Percentiles rank a stretch among this genome's conserved stretches.
phyloP scores from a whole-genome alignment of 2,888 invertebrate genomes.

The Dryococelus australis region DNA sequence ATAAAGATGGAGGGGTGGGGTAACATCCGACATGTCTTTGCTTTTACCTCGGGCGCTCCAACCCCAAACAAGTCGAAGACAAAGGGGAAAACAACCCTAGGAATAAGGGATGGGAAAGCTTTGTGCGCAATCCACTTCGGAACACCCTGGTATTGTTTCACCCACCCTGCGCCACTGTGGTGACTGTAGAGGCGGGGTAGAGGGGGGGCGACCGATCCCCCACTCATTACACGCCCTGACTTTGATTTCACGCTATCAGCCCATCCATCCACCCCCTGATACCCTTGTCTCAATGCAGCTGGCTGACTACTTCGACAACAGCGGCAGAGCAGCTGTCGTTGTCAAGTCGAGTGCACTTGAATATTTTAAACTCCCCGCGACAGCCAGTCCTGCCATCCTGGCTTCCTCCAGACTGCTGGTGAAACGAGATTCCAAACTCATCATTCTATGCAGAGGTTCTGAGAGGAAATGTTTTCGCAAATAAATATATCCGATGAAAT shows the following conservation, averaged over 20 bases:
- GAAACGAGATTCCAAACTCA: too few species aligned
- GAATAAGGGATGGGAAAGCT: background rate
- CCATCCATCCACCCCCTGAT: background rate
- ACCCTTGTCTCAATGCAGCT: background rate
- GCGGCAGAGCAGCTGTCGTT: background rate
- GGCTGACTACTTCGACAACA: background rate
- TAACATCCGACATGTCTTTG: background rate
- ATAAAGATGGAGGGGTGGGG: background rate
- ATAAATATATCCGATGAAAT: too few species aligned
- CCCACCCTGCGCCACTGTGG: background rate
- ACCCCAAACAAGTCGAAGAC: slow-evolving; percentile 16
- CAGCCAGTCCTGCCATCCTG: background rate
- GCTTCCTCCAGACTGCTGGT: background rate
- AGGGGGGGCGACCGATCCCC: background rate
- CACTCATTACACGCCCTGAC: slow-evolving; percentile 28
- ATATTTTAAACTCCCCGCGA: background rate
- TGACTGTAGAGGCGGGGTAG: background rate
- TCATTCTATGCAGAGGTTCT: too few species aligned
- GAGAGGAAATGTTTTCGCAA: too few species aligned
- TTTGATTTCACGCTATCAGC: slow-evolving; percentile 30
- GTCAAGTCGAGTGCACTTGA: slow-evolving; percentile 16
- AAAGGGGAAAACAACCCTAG: background rate
- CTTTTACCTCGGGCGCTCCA: background rate
- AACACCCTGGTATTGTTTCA: slow-evolving; percentile 24
- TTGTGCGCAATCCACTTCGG: background rate